Percentiles rank a stretch among this genome's conserved stretches.
phyloP scores from a whole-genome alignment of 2,888 invertebrate species.

The Orthosia cruda region DNA sequence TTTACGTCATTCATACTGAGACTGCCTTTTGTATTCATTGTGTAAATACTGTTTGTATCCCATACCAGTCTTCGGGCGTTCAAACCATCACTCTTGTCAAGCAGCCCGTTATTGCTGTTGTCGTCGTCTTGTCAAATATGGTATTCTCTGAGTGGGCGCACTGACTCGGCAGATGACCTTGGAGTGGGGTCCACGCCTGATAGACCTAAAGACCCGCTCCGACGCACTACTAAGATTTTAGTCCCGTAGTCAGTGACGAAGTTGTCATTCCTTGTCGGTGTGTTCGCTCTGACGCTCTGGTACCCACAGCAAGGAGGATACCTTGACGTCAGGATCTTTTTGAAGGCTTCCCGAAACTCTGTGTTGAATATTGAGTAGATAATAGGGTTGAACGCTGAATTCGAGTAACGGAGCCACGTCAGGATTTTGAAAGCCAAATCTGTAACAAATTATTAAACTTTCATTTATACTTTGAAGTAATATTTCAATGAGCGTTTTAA shows the following conservation, averaged over 20 bases:
- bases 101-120: slow-evolving; percentile 85
- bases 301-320: slow-evolving; percentile 96
- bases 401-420: slow-evolving; percentile 99
- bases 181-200: slow-evolving; percentile 94
- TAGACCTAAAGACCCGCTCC: slow-evolving; percentile 94
- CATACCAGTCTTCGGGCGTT: slow-evolving; percentile 60
- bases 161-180: slow-evolving; percentile 93
- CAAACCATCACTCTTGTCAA: slow-evolving; percentile 88
- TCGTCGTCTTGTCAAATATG: slow-evolving; percentile 90
- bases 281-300: slow-evolving; percentile 91
- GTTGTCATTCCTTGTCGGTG: slow-evolving; percentile 93
- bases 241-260: slow-evolving; percentile 95
- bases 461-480: not conserved
- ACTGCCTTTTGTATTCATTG: slow-evolving; percentile 54
- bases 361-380: slow-evolving; percentile 99
- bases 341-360: slow-evolving; percentile 99
- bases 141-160: slow-evolving; percentile 92
- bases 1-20: slow-evolving; percentile 35
- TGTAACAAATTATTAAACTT: slow-evolving; percentile 75
- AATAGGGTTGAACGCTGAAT: slow-evolving; percentile 99
- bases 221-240: slow-evolving; percentile 94
- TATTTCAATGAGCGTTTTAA: slow-evolving; percentile 23
- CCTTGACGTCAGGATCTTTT: slow-evolving; percentile 96
- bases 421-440: slow-evolving; percentile 94
- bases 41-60: slow-evolving; percentile 43